Evolutionary conservation across 2,888 invertebrate species (phyloP).

Genomic region (Seladonia tumulorum): DNA sequence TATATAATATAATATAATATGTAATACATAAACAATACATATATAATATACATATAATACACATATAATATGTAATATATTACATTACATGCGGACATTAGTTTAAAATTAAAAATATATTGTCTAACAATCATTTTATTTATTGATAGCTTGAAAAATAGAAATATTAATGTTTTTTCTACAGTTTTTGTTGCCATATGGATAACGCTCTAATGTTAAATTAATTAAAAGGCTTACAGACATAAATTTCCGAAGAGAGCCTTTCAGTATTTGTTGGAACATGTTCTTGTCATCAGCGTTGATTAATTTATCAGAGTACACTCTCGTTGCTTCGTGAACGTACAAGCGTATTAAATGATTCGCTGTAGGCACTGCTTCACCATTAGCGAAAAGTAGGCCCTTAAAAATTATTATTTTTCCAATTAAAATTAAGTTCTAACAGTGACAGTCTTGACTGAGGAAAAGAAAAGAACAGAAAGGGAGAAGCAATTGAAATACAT

Average conservation of each 20-base stretch:
- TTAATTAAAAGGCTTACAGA: constrained; percentile 84
- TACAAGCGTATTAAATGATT: constrained; percentile 92
- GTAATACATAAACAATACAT: no score
- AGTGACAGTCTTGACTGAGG: neutral
- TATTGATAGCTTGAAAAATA: neutral
- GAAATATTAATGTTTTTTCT: neutral
- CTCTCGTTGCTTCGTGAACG: constrained; percentile 95
- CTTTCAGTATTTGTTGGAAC: constrained; percentile 90
- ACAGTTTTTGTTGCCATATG: neutral
- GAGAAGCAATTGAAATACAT: no score
- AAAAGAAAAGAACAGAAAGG: neutral
- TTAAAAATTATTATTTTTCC: constrained; percentile 77
- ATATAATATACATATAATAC: no score
- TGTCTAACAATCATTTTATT: neutral
- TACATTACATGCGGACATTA: no score
- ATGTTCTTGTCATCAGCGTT: constrained; percentile 87
- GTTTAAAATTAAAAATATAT: no score
- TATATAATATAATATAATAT: no score
- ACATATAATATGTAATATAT: no score
- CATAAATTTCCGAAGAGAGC: constrained; percentile 92
- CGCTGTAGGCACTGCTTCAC: constrained; percentile 89
- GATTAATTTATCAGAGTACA: constrained; percentile 96
- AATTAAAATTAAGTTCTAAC: neutral
- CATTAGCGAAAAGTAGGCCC: constrained; percentile 94
- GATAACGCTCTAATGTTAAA: neutral